A percentile compares a stretch with the other conserved stretches of the same genome.
Evolutionary conservation across 2,797 vertebrate species (phyloP).

Genomic region (Mionectes olivaceus): DNA sequence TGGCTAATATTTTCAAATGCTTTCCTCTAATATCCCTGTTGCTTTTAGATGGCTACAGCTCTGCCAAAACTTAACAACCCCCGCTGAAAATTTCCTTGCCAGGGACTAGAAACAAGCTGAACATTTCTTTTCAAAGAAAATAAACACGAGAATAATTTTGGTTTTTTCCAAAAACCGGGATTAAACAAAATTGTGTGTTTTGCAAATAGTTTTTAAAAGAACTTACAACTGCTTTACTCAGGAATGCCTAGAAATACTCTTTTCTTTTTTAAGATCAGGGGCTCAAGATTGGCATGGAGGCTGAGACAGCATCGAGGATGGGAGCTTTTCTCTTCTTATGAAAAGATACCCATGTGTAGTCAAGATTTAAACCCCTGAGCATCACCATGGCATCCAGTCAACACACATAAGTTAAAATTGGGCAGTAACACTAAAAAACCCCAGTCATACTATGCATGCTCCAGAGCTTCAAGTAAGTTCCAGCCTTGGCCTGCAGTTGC

Average conservation of each 20-base stretch:
- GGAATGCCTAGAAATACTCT: background rate
- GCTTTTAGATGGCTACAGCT: background rate
- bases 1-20: conserved; percentile 23
- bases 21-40: conserved; percentile 6
- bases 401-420: background rate
- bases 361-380: background rate
- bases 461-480: background rate
- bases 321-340: background rate
- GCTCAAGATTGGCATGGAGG: background rate
- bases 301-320: background rate
- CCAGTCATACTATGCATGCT: too few species aligned
- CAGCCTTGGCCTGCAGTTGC: background rate
- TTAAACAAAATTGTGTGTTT: background rate
- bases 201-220: background rate
- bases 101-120: conserved; percentile 18
- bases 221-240: background rate
- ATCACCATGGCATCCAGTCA: background rate
- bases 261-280: background rate
- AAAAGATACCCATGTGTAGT: background rate
- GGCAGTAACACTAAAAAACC: background rate
- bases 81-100: conserved; percentile 18
- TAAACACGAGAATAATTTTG: background rate
- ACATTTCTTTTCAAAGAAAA: conserved; percentile 22
- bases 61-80: conserved; percentile 9
- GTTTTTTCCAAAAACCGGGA: background rate